Percentiles rank a stretch among this genome's conserved stretches.
Evolutionary conservation across 2,888 invertebrate genomes (phyloP).

Genomic region (Philopedon plagiatum): DNA sequence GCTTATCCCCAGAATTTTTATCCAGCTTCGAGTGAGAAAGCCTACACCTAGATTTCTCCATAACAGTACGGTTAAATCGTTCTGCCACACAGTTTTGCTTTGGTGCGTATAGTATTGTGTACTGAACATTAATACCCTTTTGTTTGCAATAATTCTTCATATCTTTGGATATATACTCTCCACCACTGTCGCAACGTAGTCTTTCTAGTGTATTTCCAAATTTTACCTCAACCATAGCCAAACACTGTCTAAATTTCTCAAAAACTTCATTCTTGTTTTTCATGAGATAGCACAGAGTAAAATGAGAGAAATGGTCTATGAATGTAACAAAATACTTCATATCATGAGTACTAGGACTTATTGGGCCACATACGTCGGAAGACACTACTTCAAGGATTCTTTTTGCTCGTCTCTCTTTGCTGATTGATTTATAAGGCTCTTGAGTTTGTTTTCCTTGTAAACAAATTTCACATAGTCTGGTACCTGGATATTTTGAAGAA

Average conservation of each 20-base stretch:
- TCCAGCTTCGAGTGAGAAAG: slow-evolving; percentile 48
- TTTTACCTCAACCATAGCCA: slow-evolving; percentile 34
- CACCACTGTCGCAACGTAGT: slow-evolving; percentile 47
- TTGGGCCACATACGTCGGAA: not conserved
- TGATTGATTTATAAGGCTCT: not conserved
- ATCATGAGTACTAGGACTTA: slow-evolving; percentile 15
- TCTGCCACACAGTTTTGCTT: slow-evolving; percentile 51
- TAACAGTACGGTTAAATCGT: slow-evolving; percentile 45
- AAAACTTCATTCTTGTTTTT: slow-evolving; percentile 36
- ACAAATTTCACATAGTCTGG: slow-evolving; percentile 51
- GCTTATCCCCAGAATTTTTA: slow-evolving; percentile 49
- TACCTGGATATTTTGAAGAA: slow-evolving; percentile 42
- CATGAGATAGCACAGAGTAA: slow-evolving; percentile 24
- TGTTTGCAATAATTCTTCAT: slow-evolving; percentile 48
- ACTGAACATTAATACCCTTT: slow-evolving; percentile 47
- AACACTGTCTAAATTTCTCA: slow-evolving; percentile 40
- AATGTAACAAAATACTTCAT: slow-evolving; percentile 44
- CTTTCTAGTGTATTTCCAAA: slow-evolving; percentile 26
- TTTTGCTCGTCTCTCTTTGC: not conserved
- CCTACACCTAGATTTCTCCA: slow-evolving; percentile 52
- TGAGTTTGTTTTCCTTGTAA: slow-evolving; percentile 42
- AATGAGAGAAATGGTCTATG: slow-evolving; percentile 46
- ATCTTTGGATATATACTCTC: slow-evolving; percentile 45
- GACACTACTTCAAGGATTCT: not conserved
- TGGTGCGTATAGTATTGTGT: slow-evolving; percentile 46